Conservation (phyloP, 2,113 vertebrate genomes). For the Pachyramphus minor region DNA sequence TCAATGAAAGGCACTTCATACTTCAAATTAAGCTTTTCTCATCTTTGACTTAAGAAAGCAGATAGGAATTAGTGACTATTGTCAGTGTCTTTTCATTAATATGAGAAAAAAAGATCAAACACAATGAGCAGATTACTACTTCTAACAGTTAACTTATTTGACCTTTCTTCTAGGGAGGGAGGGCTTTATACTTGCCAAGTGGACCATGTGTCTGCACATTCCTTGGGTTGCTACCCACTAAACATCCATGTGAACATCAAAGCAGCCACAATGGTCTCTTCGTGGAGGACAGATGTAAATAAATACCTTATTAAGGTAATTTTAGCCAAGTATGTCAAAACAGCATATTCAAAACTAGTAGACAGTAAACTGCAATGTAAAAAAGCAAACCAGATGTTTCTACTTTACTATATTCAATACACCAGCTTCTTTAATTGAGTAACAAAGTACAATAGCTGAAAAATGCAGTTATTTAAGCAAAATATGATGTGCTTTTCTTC, state of each 20-base stretch:
- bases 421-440: neutral
- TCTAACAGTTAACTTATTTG: slow-evolving; percentile 60
- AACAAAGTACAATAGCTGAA: neutral
- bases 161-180: slow-evolving; percentile 32
- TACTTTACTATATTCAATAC: neutral
- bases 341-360: neutral
- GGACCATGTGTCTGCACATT: neutral
- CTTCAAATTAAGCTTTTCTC: slow-evolving; percentile 23
- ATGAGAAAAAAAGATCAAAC: slow-evolving; percentile 38
- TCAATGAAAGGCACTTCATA: neutral
- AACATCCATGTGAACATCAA: neutral
- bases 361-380: neutral
- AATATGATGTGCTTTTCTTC: neutral
- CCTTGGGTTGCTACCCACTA: slow-evolving; percentile 16
- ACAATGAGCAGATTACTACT: slow-evolving; percentile 51
- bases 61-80: slow-evolving; percentile 42
- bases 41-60: neutral
- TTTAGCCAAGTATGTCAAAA: neutral
- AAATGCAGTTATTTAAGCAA: neutral
- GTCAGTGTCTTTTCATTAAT: slow-evolving; percentile 23
- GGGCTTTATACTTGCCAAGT: neutral
- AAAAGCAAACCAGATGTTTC: neutral
- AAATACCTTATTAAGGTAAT: neutral
- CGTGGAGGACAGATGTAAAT: neutral
- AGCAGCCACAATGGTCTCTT: neutral